Evolutionary conservation across 2,113 vertebrate species (phyloP), one percentile per base, ranked within the genome.

Genomic region (Nasalis larvatus): DNA sequence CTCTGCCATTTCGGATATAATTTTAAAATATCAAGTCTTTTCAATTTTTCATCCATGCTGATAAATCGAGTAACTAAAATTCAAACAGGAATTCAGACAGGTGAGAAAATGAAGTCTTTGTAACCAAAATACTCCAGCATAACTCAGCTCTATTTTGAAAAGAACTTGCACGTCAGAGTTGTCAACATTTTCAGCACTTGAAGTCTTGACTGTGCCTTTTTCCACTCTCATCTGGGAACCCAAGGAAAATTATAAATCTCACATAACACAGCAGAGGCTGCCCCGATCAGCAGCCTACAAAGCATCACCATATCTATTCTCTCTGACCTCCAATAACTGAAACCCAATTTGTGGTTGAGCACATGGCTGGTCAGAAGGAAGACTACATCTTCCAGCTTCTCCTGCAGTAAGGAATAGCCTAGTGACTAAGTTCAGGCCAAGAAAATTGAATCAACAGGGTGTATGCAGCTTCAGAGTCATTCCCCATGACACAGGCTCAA

Each of bases 1-100:
- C 97, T 97, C 69, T 91, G 60, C 27, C 68, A 30, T 81, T 86
- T 54, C 82, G 30, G 86, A 76, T 81, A 94, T 27, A 96, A 98
- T 96, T 32, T 92, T 30, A 93, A 97, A 95, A 94, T 40, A 47
- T 37, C 73, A 92, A 81, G 1, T 9, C 13, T 87, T 95, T 76
- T 86, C 18, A 21, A 27, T 89, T 95, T 84, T 94, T 82, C 89
- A 32, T 89, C 23, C 0, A 95, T 71, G 37, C 73, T 84, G 71
- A 63, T 74, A 95, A 6, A 23, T 73, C 40, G 89, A 97, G 71
- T 37, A 89, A 98, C 66, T 69, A 13, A 97, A 95, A 94, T 77
- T 25, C 68, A 91, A 93, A 82, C n/a, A 95, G 32, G 49, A 96
- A 92, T 71, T 68, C 40, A 86, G 52, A 89, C 16, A 54, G 6